Evolutionary conservation across 1,140 invertebrate genomes (phyloP).

Genomic region (Caenorhabditis brenneri): DNA sequence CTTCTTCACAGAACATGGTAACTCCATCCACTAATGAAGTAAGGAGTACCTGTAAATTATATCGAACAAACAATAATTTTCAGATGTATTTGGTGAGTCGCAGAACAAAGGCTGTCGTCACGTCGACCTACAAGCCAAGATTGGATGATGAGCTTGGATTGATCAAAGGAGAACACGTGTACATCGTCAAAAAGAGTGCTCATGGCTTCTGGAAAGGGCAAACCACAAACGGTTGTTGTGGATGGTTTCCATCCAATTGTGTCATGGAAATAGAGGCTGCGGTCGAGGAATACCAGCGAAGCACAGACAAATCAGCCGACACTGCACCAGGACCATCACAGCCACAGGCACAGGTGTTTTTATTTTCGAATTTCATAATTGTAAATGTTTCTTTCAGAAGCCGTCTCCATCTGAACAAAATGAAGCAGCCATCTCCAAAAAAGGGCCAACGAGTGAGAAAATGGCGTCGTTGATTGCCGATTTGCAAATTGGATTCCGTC

Average conservation of each 20-base stretch:
- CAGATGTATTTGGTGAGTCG: slow-evolving; percentile 70
- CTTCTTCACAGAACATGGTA: too few relatives aligned
- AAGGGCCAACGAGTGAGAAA: too few relatives aligned
- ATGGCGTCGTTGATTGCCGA: too few relatives aligned
- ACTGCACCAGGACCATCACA: neutral
- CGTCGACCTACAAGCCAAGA: slow-evolving; percentile 96
- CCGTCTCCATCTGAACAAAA: too few relatives aligned
- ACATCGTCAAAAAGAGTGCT: slow-evolving; percentile 95
- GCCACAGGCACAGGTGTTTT: neutral
- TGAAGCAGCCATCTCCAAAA: too few relatives aligned
- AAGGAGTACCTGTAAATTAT: neutral
- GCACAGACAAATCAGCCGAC: neutral
- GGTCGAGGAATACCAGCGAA: slow-evolving; percentile 21
- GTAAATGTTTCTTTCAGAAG: too few relatives aligned
- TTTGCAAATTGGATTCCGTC: too few relatives aligned
- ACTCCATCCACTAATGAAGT: slow-evolving; percentile 17
- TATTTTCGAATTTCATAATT: too few relatives aligned
- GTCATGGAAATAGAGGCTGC: slow-evolving; percentile 80
- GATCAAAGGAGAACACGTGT: slow-evolving; percentile 79
- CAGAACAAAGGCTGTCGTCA: slow-evolving; percentile 85
- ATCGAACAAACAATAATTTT: neutral
- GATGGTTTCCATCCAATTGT: slow-evolving; percentile 98
- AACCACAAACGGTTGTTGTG: slow-evolving; percentile 76
- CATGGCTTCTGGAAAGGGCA: slow-evolving; percentile 98
- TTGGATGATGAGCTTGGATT: slow-evolving; percentile 93